A percentile compares a stretch with the other conserved stretches of the same genome.
Evolutionary conservation across 2,888 invertebrate species (phyloP).

Genomic region (Holacanthella duospinosa): DNA sequence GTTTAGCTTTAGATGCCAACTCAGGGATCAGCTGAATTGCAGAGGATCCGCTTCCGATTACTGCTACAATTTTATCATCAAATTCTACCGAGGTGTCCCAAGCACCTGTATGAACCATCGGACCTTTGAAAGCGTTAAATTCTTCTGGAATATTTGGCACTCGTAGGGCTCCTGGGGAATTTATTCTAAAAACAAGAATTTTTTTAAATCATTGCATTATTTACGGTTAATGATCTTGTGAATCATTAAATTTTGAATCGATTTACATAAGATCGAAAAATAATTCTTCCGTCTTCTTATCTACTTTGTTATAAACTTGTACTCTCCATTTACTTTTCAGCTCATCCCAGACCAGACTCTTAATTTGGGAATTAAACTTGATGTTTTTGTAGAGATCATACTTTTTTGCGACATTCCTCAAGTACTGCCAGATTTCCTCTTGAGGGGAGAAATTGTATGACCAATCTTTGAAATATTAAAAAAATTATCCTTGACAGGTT

Average conservation of each 20-base stretch:
- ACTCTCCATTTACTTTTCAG: conserved; percentile 17
- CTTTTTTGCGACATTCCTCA: conserved; percentile 23
- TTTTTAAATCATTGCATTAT: too few relatives aligned
- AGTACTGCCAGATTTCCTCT: conserved; percentile 25
- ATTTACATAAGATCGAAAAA: conserved; percentile 15
- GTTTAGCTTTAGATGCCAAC: conserved; percentile 16
- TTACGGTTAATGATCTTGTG: too few relatives aligned
- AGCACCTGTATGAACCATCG: conserved; percentile 22
- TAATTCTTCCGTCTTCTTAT: not conserved
- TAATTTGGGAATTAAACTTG: conserved; percentile 3
- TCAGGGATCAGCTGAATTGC: conserved; percentile 24
- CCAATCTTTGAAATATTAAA: conserved; percentile 24
- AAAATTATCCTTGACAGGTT: not conserved
- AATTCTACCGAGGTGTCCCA: conserved; percentile 19
- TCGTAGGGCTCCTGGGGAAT: conserved; percentile 18
- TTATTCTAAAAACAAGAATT: conserved; percentile 12
- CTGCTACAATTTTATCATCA: conserved; percentile 18
- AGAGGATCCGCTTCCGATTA: conserved; percentile 25
- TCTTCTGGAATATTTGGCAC: conserved; percentile 24
- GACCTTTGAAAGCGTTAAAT: conserved; percentile 22
- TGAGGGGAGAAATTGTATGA: conserved; percentile 15
- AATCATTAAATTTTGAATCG: too few relatives aligned
- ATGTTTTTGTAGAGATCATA: conserved; percentile 23
- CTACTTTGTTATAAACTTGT: conserved; percentile 4
- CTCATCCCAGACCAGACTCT: conserved; percentile 18